Conservation (phyloP, 2,888 invertebrate species). For the Glaucopsyche alexis region DNA sequence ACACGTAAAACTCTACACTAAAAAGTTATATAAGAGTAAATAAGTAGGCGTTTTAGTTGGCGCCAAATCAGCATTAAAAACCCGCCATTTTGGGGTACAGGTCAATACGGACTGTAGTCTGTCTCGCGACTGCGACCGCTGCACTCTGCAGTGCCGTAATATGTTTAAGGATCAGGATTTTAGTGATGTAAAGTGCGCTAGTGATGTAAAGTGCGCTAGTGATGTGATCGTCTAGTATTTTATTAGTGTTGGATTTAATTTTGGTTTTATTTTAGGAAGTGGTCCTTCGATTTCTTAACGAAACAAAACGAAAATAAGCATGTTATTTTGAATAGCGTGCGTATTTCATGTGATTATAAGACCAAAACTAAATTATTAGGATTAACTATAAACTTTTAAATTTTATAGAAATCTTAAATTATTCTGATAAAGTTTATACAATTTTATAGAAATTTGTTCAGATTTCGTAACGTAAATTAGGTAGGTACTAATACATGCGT, state of each 20-base stretch:
- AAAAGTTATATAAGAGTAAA: conserved; percentile 6
- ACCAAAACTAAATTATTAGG: too few species aligned
- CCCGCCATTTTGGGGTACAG: conserved; percentile 16
- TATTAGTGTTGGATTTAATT: neutral
- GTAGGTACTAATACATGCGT: too few species aligned
- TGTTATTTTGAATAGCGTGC: too few species aligned
- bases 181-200: neutral
- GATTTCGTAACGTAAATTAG: too few species aligned
- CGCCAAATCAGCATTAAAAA: conserved; percentile 27
- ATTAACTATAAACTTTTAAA: too few species aligned
- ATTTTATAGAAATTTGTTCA: too few species aligned
- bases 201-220: neutral
- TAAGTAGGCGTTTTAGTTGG: conserved; percentile 14
- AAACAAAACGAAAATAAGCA: too few species aligned
- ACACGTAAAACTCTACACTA: neutral
- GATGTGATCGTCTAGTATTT: neutral
- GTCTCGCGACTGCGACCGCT: conserved; percentile 37
- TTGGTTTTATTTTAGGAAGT: neutral
- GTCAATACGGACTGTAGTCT: conserved; percentile 34
- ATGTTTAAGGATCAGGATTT: neutral
- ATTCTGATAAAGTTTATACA: too few species aligned
- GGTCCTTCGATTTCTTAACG: too few species aligned
- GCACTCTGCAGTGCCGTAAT: conserved; percentile 33
- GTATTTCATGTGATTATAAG: too few species aligned
- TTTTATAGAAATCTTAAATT: too few species aligned